Evolutionary conservation across 2,797 vertebrate species (phyloP).

Genomic region (Cichlasoma orientale): DNA sequence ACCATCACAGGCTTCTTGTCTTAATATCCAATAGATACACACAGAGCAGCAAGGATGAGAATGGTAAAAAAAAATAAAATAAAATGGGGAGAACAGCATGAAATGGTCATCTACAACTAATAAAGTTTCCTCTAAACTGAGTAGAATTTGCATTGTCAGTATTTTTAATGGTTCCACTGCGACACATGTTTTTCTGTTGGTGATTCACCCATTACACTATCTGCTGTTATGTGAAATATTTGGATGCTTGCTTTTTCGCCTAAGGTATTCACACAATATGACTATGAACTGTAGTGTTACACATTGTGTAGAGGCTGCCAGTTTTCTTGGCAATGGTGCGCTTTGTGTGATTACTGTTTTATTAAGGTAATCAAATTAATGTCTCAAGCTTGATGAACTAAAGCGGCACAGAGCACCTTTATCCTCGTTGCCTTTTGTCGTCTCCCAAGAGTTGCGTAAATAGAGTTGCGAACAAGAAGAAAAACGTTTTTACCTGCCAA

Average conservation of each 20-base stretch:
- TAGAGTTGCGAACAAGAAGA: not conserved
- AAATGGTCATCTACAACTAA: not conserved
- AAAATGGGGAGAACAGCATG: not conserved
- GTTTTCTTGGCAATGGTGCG: not conserved
- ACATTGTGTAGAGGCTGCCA: slow-evolving; percentile 8
- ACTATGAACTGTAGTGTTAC: slow-evolving; percentile 4
- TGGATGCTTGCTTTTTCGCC: slow-evolving; percentile 28
- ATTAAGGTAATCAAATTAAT: not conserved
- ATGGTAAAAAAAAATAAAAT: not conserved
- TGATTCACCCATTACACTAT: slow-evolving; percentile 38
- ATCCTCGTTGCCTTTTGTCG: not conserved
- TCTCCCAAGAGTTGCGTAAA: not conserved
- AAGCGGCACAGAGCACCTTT: slow-evolving; percentile 17
- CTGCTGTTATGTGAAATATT: slow-evolving; percentile 24
- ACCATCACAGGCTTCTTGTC: slow-evolving; percentile 50
- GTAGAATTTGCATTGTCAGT: not conserved
- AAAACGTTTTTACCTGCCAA: slow-evolving; percentile 5
- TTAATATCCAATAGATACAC: slow-evolving; percentile 65
- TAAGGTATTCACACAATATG: not conserved
- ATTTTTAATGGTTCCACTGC: not conserved
- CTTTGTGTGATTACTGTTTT: not conserved
- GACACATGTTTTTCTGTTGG: slow-evolving; percentile 9
- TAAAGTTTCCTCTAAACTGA: not conserved
- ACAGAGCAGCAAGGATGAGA: slow-evolving; percentile 54
- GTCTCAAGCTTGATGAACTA: not conserved